phyloP scores from a whole-genome alignment of 2,797 vertebrate genomes.

The Cetoscarus ocellatus region DNA sequence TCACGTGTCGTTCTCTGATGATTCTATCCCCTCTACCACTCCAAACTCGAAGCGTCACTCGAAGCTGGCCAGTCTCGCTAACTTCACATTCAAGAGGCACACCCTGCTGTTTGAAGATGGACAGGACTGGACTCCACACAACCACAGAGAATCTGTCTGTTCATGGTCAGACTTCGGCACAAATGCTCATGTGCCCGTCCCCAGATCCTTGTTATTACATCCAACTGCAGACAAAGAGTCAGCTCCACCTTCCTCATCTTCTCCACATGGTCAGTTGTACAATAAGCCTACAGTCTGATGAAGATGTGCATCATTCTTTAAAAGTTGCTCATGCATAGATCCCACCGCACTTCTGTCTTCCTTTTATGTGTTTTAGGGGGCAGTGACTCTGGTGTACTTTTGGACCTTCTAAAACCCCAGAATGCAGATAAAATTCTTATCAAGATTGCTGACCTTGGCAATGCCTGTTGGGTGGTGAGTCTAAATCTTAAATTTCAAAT shows the following conservation, averaged over 20 bases:
- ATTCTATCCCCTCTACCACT: constrained; percentile 20
- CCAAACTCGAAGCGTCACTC: constrained; percentile 36
- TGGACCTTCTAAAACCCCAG: constrained; percentile 92
- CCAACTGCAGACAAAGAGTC: constrained; percentile 36
- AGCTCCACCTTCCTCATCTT: constrained; percentile 20
- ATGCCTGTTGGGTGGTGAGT: constrained; percentile 98
- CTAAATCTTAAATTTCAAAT: neutral
- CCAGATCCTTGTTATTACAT: constrained; percentile 54
- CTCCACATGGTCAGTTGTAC: constrained; percentile 48
- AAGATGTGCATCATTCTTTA: neutral
- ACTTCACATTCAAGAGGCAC: constrained; percentile 57
- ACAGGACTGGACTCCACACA: constrained; percentile 18
- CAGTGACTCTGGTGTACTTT: constrained; percentile 74
- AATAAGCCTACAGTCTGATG: neutral
- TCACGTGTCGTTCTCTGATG: constrained; percentile 40
- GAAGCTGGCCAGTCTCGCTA: constrained; percentile 33
- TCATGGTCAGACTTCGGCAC: constrained; percentile 47
- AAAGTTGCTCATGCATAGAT: neutral
- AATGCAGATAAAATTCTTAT: constrained; percentile 93
- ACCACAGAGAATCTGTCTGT: constrained; percentile 41
- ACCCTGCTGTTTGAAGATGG: constrained; percentile 69
- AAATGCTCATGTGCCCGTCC: constrained; percentile 36
- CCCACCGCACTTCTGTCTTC: neutral
- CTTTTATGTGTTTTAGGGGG: constrained; percentile 47
- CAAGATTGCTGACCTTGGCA: constrained; percentile 96